Conservation (phyloP, 2,797 vertebrate species). For the Spondyliosoma cantharus region DNA sequence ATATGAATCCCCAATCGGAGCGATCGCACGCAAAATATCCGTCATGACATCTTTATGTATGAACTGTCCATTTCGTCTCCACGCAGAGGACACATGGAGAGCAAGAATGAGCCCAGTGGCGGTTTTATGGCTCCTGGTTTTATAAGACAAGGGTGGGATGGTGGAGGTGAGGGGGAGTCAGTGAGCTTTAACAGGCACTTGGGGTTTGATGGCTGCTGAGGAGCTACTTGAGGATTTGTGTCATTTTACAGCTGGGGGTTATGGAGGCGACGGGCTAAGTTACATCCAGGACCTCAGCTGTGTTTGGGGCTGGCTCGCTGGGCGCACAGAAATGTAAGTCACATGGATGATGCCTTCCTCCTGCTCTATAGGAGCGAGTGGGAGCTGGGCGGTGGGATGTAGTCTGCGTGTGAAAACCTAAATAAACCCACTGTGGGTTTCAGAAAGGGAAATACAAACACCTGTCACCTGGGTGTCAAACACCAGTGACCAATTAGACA, state of each 20-base stretch:
- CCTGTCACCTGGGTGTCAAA: constrained; percentile 75
- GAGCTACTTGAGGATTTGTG: constrained; percentile 75
- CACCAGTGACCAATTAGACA: constrained; percentile 72
- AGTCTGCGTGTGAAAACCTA: constrained; percentile 76
- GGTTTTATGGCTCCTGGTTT: constrained; percentile 72
- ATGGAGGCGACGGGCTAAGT: constrained; percentile 41
- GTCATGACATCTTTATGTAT: constrained; percentile 46
- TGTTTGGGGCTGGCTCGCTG: constrained; percentile 31
- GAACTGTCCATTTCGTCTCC: constrained; percentile 41
- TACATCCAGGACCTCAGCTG: constrained; percentile 63
- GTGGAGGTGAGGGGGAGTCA: constrained; percentile 57
- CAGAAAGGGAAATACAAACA: constrained; percentile 76
- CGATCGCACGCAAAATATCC: constrained; percentile 36
- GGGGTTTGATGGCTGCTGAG: constrained; percentile 69
- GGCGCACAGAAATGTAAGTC: constrained; percentile 57
- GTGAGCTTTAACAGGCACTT: constrained; percentile 71
- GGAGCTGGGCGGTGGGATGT: constrained; percentile 53
- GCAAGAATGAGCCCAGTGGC: constrained; percentile 49
- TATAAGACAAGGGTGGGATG: constrained; percentile 62
- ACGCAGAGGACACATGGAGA: constrained; percentile 52
- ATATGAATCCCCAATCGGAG: constrained; percentile 36
- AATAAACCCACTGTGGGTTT: constrained; percentile 74
- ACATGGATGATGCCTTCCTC: constrained; percentile 65
- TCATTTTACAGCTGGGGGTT: constrained; percentile 74
- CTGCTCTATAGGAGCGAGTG: constrained; percentile 52